Conservation (phyloP, 2,888 invertebrate genomes). For the Euphydryas editha region DNA sequence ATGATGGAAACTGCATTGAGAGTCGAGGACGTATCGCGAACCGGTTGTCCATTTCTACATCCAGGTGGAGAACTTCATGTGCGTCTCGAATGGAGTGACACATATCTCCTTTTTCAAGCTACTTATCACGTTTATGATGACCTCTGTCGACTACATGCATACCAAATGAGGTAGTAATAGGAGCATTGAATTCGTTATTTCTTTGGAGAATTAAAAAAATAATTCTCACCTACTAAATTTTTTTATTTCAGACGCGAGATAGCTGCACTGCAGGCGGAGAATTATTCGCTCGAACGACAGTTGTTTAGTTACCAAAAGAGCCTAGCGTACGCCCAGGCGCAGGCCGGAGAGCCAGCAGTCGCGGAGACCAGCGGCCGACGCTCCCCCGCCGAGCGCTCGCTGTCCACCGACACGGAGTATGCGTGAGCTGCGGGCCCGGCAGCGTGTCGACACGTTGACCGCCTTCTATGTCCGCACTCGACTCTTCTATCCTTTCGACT, state of each 20-base stretch:
- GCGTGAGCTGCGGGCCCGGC: constrained; percentile 81
- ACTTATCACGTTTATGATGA: constrained; percentile 93
- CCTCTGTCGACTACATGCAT: constrained; percentile 90
- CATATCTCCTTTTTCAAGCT: constrained; percentile 90
- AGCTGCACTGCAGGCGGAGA: constrained; percentile 91
- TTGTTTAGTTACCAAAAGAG: constrained; percentile 92
- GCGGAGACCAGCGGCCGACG: constrained; percentile 68
- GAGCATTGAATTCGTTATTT: background rate
- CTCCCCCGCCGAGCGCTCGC: constrained; percentile 83
- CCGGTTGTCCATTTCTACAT: constrained; percentile 87
- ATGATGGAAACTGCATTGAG: constrained; percentile 91
- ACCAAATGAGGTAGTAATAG: constrained; percentile 89
- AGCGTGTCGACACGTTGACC: constrained; percentile 37
- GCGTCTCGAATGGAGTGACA: constrained; percentile 92
- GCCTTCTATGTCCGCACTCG: constrained; percentile 60
- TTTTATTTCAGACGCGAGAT: constrained; percentile 87
- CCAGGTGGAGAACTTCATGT: constrained; percentile 89
- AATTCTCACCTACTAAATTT: background rate
- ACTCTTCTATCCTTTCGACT: constrained; percentile 79
- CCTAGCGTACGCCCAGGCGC: constrained; percentile 88
- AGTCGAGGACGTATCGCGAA: constrained; percentile 87
- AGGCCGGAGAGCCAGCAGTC: constrained; percentile 77
- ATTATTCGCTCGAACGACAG: constrained; percentile 91
- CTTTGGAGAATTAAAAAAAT: background rate
- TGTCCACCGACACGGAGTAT: constrained; percentile 89